These are phyloP conservation scores for Dicycla oo DNA, from an alignment of 2,888 invertebrate species.

Conservation along the genomic window DNA sequence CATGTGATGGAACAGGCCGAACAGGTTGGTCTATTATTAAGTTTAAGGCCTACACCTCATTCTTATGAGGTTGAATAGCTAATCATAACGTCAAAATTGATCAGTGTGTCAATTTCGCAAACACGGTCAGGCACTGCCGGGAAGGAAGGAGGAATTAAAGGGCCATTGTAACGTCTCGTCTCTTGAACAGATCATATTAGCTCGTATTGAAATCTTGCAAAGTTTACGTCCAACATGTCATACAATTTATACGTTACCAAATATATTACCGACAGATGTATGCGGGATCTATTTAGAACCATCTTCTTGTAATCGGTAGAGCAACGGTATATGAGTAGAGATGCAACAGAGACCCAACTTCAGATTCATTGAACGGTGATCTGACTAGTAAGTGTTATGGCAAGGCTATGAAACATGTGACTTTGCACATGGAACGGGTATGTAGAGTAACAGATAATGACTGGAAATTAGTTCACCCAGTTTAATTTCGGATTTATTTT, in stretches of 20 bases:
- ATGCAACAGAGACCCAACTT: slow-evolving; percentile 15
- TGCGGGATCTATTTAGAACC: slow-evolving; percentile 27
- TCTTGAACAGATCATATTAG: slow-evolving; percentile 5
- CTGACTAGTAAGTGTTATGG: background rate
- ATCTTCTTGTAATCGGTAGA: slow-evolving; percentile 30
- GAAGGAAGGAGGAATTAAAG: too few relatives aligned
- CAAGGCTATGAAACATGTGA: too few relatives aligned
- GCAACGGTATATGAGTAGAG: slow-evolving; percentile 19
- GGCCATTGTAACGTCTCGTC: slow-evolving; percentile 22
- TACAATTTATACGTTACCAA: slow-evolving; percentile 21
- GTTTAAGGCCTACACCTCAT: background rate
- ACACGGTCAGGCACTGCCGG: background rate
- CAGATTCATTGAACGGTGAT: background rate
- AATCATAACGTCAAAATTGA: background rate
- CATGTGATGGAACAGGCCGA: background rate
- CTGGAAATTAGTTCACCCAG: too few relatives aligned
- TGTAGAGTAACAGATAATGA: too few relatives aligned
- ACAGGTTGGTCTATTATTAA: background rate
- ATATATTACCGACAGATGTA: slow-evolving; percentile 31
- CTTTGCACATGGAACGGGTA: too few relatives aligned
- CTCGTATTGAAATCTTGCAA: slow-evolving; percentile 19
- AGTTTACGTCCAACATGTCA: slow-evolving; percentile 16
- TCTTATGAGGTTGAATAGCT: background rate
- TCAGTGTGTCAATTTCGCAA: slow-evolving; percentile 11
- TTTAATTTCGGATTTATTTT: background rate